Base-by-base conservation (phyloP, 2,888 invertebrate species). In the Celastrina argiolus region DNA sequence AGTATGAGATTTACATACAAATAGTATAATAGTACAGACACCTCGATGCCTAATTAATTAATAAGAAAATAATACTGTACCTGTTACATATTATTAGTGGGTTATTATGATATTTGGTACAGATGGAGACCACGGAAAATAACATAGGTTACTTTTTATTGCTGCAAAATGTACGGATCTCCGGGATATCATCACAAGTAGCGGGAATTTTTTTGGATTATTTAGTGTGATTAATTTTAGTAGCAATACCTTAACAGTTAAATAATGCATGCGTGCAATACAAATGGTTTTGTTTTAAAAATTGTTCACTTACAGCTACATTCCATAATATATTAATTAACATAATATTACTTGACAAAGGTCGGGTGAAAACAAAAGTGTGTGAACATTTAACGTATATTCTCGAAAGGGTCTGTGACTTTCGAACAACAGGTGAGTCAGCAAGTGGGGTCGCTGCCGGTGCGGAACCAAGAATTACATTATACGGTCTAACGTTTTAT, bases 361-460 rank as follows among this genome's bases (percentile, higher is more conserved):
- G 61, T 61, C 58, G 61, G 22, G 12, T 61, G 45, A 66, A 42
- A 34, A 56, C 18, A 42, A 63, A 61, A 65, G 39, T 65, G 42
- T 58, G 58, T 64, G 56, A 65, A 65, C 63, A 41, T 66, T 36
- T 56, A 41, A 64, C 34, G 63, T 61, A 63, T 68, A 65, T 70
- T 65, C 64, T 71, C 64, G 51, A 67, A 69, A 73, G 73, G 75
- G 74, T 70, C 75, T 76, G 75, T 73, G 75, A 77, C 76, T 75
- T 76, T 76, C 72, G 73, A 74, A 74, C 72, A 79, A 80, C 88
- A 89, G 88, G 89, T 91, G 90, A 91, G 80, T 89, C 86, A 85
- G 81, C 87, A 87, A 87, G 88, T 89, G 84, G 90, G 90, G 90
- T 90, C 88, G 66, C 70, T 78, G 77, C 67, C 76, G 81, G 77